Evolutionary conservation across 2,797 vertebrate species (phyloP), one percentile per base, ranked within the genome.

Genomic region (Thripadectes ignobilis): DNA sequence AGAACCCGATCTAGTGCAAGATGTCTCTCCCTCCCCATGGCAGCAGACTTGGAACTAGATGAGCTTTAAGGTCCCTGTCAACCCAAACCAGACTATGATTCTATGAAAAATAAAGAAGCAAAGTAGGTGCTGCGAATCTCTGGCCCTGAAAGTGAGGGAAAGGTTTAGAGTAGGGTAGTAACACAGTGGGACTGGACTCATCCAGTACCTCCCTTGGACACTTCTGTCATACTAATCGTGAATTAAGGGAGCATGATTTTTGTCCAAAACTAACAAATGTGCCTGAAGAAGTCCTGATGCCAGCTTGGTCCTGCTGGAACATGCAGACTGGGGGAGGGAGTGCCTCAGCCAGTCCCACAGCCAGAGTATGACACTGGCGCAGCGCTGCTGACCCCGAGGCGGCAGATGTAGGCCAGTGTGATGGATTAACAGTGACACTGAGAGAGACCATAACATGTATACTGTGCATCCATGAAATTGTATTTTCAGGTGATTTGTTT

Each of bases 401-500:
- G 69, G 75, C 58, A 52, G 32, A 13, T 38, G 45, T 59, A 45
- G 78, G 48, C 72, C 36, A 8, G 3, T 7, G 49, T 92, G 74
- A 89, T 23, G 88, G 52, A 85, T 73, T 39, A 36, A 77, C 79
- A 46, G 57, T 77, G 89, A 92, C 91, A 61, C 41, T 71, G 69
- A 80, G 54, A 51, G 48, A 24, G 34, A 91, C 59, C n/a, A 23
- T 46, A 52, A 84, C 65, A 86, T 72, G 76, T 63, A 23, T 20
- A 39, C 51, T 87, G 88, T 57, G 36, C 65, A 59, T 59, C 68
- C 55, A 52, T 77, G 59, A 85, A 89, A 84, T 58, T 55, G 26
- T 48, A 19, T 82, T 92, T 89, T 77, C 93, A 79, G 85, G 41
- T 51, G 66, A 34, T 77, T 67, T 77, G 87, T 89, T 72, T 95